Conservation (phyloP, 2,113 vertebrate species). For the Fulica atra region DNA sequence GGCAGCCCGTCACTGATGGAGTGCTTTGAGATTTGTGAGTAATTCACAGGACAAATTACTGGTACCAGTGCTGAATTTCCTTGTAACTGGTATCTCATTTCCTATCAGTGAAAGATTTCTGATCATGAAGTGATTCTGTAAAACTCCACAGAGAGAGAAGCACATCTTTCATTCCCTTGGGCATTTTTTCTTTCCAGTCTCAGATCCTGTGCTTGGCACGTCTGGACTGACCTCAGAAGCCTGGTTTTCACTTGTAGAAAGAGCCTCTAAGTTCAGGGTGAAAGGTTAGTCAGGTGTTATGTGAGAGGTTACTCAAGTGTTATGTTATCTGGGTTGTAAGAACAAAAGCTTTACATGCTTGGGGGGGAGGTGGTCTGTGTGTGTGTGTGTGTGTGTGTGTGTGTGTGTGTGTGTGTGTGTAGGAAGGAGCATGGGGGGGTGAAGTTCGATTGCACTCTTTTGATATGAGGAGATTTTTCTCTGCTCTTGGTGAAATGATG, state of each 20-base stretch:
- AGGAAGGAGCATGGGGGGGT: not conserved
- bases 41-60: not conserved
- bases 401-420: not conserved
- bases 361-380: not conserved
- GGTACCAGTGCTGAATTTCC: not conserved
- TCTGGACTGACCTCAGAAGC: not conserved
- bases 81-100: not conserved
- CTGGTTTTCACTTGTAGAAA: not conserved
- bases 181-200: not conserved
- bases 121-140: not conserved
- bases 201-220: not conserved
- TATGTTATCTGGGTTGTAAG: not conserved
- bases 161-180: not conserved
- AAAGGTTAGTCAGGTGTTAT: not conserved
- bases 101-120: slow-evolving; percentile 16
- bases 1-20: not conserved
- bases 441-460: not conserved
- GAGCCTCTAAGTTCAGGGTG: not conserved
- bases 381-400: not conserved
- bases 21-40: not conserved
- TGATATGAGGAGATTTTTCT: not conserved
- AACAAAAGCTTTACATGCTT: not conserved
- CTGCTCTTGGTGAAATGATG: not conserved
- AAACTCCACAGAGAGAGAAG: not conserved
- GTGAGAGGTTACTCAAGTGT: not conserved